Percentiles rank a stretch among this genome's conserved stretches.
phyloP scores from a whole-genome alignment of 2,113 vertebrate species.

The Sapayoa aenigma region DNA sequence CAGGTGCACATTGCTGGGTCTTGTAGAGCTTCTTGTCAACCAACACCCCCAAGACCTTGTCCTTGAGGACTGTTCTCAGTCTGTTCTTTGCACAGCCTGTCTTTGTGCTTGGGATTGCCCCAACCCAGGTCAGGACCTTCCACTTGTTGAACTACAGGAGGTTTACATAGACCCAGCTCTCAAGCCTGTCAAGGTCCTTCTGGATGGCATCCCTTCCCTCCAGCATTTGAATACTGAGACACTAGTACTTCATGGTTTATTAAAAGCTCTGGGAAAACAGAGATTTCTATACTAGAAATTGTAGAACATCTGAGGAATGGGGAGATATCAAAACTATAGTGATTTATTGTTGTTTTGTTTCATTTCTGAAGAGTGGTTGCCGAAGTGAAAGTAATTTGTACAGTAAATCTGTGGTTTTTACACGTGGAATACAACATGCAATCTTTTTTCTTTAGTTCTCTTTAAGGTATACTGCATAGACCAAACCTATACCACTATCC shows the following conservation, averaged over 20 bases:
- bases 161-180: background rate
- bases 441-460: constrained; percentile 79
- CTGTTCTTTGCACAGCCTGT: background rate
- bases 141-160: background rate
- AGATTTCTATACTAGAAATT: background rate
- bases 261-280: background rate
- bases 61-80: background rate
- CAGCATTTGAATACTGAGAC: background rate
- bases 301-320: background rate
- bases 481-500: constrained; percentile 96
- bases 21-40: background rate
- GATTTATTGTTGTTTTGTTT: background rate
- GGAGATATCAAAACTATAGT: background rate
- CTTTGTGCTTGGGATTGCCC: background rate
- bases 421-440: rapidly evolving
- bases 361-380: background rate
- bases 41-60: background rate
- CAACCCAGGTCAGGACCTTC: background rate
- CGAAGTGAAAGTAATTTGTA: background rate
- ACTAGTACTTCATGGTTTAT: background rate
- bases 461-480: constrained; percentile 97
- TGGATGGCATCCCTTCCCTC: background rate
- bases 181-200: background rate
- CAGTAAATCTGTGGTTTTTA: background rate
- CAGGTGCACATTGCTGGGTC: background rate